Percentiles rank a stretch among this genome's conserved stretches.
Conservation (phyloP, 2,113 vertebrate species). For the Aphyosemion australe region DNA sequence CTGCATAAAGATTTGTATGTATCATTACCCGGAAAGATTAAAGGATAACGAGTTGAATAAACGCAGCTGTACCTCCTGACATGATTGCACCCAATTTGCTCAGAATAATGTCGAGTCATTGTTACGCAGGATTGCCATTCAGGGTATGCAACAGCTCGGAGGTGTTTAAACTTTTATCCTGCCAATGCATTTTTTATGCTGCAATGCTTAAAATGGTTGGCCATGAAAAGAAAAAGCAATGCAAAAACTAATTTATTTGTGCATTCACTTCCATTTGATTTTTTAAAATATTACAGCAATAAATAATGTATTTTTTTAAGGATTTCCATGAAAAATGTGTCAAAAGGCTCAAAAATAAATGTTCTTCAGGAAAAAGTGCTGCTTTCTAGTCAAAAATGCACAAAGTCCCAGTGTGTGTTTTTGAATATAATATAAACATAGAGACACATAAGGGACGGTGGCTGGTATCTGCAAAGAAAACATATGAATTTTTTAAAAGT, state of each 20-base stretch:
- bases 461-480: conserved; percentile 1
- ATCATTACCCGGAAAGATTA: conserved; percentile 41
- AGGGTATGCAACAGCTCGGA: conserved; percentile 34
- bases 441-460: background rate
- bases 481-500: background rate
- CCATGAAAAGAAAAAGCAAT: conserved; percentile 15
- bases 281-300: no score
- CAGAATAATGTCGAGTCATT: conserved; percentile 21
- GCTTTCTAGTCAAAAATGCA: conserved; percentile 1
- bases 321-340: conserved; percentile 21
- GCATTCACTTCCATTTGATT: no score
- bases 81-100: conserved; percentile 22
- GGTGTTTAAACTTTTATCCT: conserved; percentile 57
- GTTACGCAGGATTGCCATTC: conserved; percentile 27
- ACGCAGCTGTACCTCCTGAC: conserved; percentile 18
- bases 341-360: background rate
- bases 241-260: conserved; percentile 25
- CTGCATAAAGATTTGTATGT: conserved; percentile 21
- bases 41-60: conserved; percentile 45
- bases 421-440: background rate
- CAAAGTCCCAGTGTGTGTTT: background rate
- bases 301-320: background rate
- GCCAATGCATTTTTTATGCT: conserved; percentile 53
- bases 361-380: conserved; percentile 4
- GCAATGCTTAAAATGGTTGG: conserved; percentile 9